These are phyloP conservation scores for Sycon ciliatum DNA, from an alignment of 37 sponge, comb jelly and placozoan species.

Conservation along the genomic window DNA sequence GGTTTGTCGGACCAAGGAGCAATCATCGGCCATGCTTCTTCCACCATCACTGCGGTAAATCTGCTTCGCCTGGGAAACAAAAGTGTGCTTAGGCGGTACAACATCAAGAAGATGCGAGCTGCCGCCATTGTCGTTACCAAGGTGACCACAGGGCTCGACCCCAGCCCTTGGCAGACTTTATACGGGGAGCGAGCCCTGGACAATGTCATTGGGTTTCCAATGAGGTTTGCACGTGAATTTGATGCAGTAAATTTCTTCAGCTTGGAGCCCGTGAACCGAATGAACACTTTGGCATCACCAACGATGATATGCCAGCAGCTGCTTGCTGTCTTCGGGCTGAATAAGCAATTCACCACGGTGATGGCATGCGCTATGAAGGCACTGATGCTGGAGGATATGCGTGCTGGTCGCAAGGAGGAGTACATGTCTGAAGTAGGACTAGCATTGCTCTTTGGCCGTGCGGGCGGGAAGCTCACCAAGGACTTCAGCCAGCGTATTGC, in stretches of 20 bases:
- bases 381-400: slow-evolving; percentile 55
- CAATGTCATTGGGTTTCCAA: slow-evolving; percentile 51
- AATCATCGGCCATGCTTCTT: slow-evolving; percentile 70
- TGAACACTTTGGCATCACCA: slow-evolving; percentile 56
- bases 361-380: slow-evolving; percentile 50
- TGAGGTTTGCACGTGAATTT: slow-evolving; percentile 35
- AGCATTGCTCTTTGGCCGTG: slow-evolving; percentile 55
- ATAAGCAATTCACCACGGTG: slow-evolving; percentile 45
- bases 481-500: too few species aligned
- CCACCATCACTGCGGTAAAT: slow-evolving; percentile 64
- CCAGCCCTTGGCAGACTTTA: slow-evolving; percentile 56
- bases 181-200: slow-evolving; percentile 68
- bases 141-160: slow-evolving; percentile 50
- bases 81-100: slow-evolving; percentile 52
- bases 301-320: slow-evolving; percentile 59
- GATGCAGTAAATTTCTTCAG: slow-evolving; percentile 71
- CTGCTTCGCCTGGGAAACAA: slow-evolving; percentile 70
- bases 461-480: slow-evolving; percentile 46
- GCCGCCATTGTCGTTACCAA: slow-evolving; percentile 60
- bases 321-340: slow-evolving; percentile 42
- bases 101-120: slow-evolving; percentile 49
- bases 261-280: slow-evolving; percentile 41
- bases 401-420: slow-evolving; percentile 59
- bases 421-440: slow-evolving; percentile 65
- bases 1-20: slow-evolving; percentile 77